Evolutionary conservation across 2,797 vertebrate species (phyloP), one percentile per base, ranked within the genome.

Genomic region (Falco peregrinus): DNA sequence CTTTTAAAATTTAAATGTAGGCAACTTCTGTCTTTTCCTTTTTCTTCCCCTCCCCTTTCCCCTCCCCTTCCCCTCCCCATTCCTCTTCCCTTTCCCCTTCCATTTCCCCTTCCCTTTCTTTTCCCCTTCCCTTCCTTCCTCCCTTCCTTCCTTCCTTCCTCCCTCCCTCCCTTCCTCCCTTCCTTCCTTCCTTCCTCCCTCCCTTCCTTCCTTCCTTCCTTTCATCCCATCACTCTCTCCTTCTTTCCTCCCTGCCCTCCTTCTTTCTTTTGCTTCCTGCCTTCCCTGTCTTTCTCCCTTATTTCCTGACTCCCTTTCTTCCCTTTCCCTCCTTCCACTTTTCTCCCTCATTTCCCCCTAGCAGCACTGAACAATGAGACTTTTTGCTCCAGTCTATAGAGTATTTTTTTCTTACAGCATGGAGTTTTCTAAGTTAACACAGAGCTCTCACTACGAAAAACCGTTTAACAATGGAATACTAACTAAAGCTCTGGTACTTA

Each of bases 391-490:
- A 92, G 71, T 43, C 41, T 43, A 14, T 14, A 14, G 57, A 41
- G n/a, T 84, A 17, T 60, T 26, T 92, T 95, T 90, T 94, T 89
- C 64, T 96, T 64, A 41, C 33, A 69, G n/a, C 26, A 43, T 61
- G 19, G 43, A 7, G 2, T 81, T 96, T 91, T 95, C 5, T 91
- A 57, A 69, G 24, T 89, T 84, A 90, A 69, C 87, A 80, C 35
- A 76, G 75, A 92, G 54, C 22, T 90, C 41, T 84, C 11, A 4
- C 37, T 83, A 70, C 63, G n/a, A 82, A 79, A 50, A 68, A 54
- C 14, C 24, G 35, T 87, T 89, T 91, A 26, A 9, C 43, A 84
- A 89, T 94, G 20, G 93, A 87, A 79, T 80, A 39, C 24, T 92
- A 87, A 35, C 75, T 85, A 74, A 78, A 80, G 57, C 51, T 90